phyloP scores from a whole-genome alignment of 2,113 vertebrate species.

The Etheostoma spectabile region DNA sequence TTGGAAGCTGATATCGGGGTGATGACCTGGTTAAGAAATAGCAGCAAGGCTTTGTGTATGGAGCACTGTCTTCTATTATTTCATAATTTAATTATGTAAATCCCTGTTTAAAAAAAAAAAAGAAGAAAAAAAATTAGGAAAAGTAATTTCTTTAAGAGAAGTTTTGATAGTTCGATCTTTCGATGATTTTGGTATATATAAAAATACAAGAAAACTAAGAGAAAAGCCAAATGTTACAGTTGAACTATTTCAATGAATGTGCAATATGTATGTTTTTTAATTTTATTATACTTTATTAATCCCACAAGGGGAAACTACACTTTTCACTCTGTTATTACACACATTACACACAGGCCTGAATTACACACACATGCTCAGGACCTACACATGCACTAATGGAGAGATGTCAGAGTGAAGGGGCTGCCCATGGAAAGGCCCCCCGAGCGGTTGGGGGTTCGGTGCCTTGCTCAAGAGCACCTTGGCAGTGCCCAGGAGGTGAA shows the following conservation, averaged over 20 bases:
- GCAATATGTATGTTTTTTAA: not conserved
- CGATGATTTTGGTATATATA: not conserved
- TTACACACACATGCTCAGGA: too few relatives aligned
- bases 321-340: too few relatives aligned
- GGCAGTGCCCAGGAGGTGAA: too few relatives aligned
- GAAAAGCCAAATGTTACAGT: not conserved
- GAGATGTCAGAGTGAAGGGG: too few relatives aligned
- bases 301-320: too few relatives aligned
- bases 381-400: too few relatives aligned
- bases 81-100: not conserved
- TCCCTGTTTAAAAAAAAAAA: not conserved
- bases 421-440: too few relatives aligned
- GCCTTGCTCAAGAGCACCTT: too few relatives aligned
- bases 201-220: not conserved
- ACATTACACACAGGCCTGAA: too few relatives aligned
- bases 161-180: not conserved
- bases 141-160: too few relatives aligned
- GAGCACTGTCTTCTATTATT: not conserved
- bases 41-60: not conserved
- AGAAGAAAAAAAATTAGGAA: not conserved
- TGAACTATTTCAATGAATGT: not conserved
- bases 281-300: too few relatives aligned
- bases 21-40: not conserved
- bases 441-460: too few relatives aligned
- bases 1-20: not conserved